Percentiles rank a stretch among this genome's conserved stretches.
Conservation (phyloP, 1,140 invertebrate species). For the Homalodisca vitripennis region DNA sequence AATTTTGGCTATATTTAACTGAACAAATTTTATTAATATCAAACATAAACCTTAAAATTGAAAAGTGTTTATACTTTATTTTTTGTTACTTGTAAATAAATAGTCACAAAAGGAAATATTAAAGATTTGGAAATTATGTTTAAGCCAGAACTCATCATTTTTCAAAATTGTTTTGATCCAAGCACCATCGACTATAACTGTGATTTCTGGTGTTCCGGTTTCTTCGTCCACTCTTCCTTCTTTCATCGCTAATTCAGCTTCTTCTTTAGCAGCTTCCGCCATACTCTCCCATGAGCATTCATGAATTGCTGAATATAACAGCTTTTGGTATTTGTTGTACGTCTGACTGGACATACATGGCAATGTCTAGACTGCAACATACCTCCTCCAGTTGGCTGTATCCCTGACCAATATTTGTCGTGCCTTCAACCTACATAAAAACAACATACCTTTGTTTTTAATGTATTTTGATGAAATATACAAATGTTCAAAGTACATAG, state of each 20-base stretch:
- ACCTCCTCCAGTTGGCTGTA: neutral
- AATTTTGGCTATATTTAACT: too few species aligned
- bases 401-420: neutral
- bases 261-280: neutral
- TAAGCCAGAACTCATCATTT: too few species aligned
- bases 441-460: neutral
- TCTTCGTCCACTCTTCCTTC: neutral
- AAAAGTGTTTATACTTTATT: too few species aligned
- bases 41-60: too few species aligned
- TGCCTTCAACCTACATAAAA: neutral
- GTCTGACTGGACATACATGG: too few species aligned
- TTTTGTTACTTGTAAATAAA: too few species aligned
- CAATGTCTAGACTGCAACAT: neutral
- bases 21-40: too few species aligned
- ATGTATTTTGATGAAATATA: neutral
- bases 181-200: neutral
- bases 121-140: too few species aligned
- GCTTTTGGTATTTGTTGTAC: neutral
- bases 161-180: too few species aligned
- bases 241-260: neutral
- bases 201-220: neutral
- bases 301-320: neutral
- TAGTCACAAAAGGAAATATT: too few species aligned
- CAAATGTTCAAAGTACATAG: neutral
- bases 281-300: neutral